Evolutionary conservation across 2,797 vertebrate species (phyloP), one percentile per base, ranked within the genome.

Genomic region (Pseudochromis fuscus): DNA sequence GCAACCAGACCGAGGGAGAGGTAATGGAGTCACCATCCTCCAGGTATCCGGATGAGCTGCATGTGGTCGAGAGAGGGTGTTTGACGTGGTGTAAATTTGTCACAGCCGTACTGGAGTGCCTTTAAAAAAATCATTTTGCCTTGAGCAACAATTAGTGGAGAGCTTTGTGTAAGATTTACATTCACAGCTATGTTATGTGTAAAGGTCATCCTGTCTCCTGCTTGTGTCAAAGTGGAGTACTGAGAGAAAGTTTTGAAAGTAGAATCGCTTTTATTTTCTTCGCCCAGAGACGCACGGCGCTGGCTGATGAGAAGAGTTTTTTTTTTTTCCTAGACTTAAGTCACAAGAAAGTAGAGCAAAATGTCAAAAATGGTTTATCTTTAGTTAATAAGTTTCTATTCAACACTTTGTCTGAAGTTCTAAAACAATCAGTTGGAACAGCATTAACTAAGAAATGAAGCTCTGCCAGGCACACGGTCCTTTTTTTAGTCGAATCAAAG

Each of bases 81-180:
- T 85, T 75, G 75, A 83, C 75, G 68, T 77, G 66, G 53, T 82
- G 77, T 72, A 81, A 77, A 78, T 82, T 82, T 82, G 77, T 75
- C 62, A 65, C 70, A 82, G 84, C 75, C 7, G 30, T 75, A 74
- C 70, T 81, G 70, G 58, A 81, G 80, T 62, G 74, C 53, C 72
- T n/a, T n/a, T n/a, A n/a, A n/a, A n/a, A n/a, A n/a, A n/a, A 13
- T 42, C 19, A 25, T 69, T 80, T 77, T 73, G 77, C 81, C 78
- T 46, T 62, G 62, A 81, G 88, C 82, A 75, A 90, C 84, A 91
- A 86, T 92, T 92, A 91, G 79, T 72, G 59, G 58, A 79, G 37
- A 84, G 72, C 65, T 66, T 69, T 48, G 70, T 67, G 53, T 69
- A 64, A 86, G 76, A 88, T 80, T 85, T 65, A 79, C 74, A 85